Conservation (phyloP, 2,888 invertebrate genomes). For the Anarsia innoxiella region DNA sequence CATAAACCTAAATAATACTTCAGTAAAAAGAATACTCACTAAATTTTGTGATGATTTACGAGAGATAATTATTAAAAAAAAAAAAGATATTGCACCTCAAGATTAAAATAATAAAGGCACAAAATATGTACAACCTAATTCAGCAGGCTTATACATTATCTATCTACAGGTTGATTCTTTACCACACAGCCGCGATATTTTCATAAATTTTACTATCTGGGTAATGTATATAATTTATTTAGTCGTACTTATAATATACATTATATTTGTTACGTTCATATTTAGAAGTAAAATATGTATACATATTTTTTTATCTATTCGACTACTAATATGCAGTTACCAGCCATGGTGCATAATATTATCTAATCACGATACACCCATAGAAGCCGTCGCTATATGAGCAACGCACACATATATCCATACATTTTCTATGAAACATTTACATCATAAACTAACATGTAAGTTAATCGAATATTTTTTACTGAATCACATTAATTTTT, state of each 20-base stretch:
- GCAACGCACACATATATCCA: conserved; percentile 21
- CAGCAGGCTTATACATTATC: conserved; percentile 32
- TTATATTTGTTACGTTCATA: conserved; percentile 18
- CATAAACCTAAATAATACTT: conserved; percentile 13
- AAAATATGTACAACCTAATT: conserved; percentile 24
- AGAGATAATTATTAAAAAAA: not conserved
- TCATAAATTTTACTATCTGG: conserved; percentile 25
- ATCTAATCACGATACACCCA: conserved; percentile 30
- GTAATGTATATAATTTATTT: conserved; percentile 31
- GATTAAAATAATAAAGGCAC: conserved; percentile 15
- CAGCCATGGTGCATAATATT: conserved; percentile 42
- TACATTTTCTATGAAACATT: conserved; percentile 31
- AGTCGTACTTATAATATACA: conserved; percentile 22
- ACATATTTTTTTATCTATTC: conserved; percentile 33
- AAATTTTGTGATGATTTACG: conserved; percentile 9
- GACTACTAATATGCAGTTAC: conserved; percentile 37
- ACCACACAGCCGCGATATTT: conserved; percentile 49
- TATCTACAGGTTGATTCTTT: conserved; percentile 47
- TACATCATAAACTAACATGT: conserved; percentile 21
- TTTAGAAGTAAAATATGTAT: conserved; percentile 28
- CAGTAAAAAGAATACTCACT: conserved; percentile 1
- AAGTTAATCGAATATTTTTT: conserved; percentile 36
- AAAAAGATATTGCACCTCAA: conserved; percentile 7
- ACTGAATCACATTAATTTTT: conserved; percentile 59
- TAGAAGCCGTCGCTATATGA: conserved; percentile 24